These are phyloP conservation scores for Cataglyphis rosenhaueri DNA, from an alignment of 2,888 invertebrate genomes.

Conservation along the genomic window DNA sequence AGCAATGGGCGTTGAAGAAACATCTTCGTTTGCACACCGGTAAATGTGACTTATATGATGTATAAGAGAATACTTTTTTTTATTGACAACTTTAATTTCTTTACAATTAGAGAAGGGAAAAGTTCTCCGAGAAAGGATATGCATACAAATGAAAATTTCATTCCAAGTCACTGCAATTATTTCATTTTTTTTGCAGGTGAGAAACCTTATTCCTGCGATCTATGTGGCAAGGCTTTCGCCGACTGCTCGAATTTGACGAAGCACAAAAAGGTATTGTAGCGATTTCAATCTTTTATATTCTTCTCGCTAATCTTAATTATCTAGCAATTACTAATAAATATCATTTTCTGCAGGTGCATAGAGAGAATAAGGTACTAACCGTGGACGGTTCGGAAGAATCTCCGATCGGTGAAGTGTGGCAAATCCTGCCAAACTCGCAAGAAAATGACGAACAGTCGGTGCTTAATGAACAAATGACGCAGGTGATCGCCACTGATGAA, in stretches of 20 bases:
- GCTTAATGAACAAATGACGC: conserved; percentile 78
- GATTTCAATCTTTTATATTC: background rate
- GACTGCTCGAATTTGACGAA: conserved; percentile 92
- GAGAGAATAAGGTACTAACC: conserved; percentile 78
- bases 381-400: conserved; percentile 73
- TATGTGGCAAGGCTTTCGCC: conserved; percentile 91
- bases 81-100: background rate
- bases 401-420: conserved; percentile 80
- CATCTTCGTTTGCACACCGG: conserved; percentile 89
- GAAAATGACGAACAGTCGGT: conserved; percentile 74
- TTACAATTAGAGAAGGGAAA: background rate
- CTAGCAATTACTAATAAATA: background rate
- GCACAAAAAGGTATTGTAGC: conserved; percentile 87
- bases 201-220: conserved; percentile 90
- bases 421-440: conserved; percentile 79
- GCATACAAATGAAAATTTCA: background rate
- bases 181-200: conserved; percentile 84
- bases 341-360: conserved; percentile 78
- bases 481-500: conserved; percentile 80
- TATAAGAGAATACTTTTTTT: background rate
- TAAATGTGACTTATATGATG: conserved; percentile 50
- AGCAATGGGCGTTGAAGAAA: conserved; percentile 89
- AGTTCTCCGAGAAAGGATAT: background rate
- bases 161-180: background rate
- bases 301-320: background rate